Conservation (phyloP, 2,888 invertebrate genomes). For the Eurytoma californica region DNA sequence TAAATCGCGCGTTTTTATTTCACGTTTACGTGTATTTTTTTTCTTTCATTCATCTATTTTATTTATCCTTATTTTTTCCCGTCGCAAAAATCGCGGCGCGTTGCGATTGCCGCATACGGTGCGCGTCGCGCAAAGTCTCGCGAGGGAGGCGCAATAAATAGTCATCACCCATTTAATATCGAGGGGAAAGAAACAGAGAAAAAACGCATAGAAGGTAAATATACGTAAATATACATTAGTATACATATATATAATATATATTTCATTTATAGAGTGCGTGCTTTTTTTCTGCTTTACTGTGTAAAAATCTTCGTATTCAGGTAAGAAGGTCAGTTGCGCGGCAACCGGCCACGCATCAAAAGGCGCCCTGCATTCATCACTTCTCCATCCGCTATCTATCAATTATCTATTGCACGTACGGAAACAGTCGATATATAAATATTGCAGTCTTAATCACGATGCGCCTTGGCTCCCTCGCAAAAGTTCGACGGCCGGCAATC, state of each 20-base stretch:
- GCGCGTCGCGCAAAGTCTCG: slow-evolving; percentile 37
- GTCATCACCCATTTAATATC: slow-evolving; percentile 45
- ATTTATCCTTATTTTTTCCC: too few species aligned
- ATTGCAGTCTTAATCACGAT: slow-evolving; percentile 57
- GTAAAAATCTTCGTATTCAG: slow-evolving; percentile 51
- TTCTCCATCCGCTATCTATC: slow-evolving; percentile 29
- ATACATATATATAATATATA: slow-evolving; percentile 36
- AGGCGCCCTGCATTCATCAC: slow-evolving; percentile 49
- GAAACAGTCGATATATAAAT: slow-evolving; percentile 56
- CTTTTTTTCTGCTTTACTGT: slow-evolving; percentile 36
- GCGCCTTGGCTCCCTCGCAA: slow-evolving; percentile 52
- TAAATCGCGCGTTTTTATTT: slow-evolving; percentile 38
- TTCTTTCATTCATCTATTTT: too few species aligned
- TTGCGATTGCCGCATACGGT: slow-evolving; percentile 39
- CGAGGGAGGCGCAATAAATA: slow-evolving; percentile 52
- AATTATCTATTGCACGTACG: slow-evolving; percentile 56
- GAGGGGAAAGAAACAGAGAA: slow-evolving; percentile 45
- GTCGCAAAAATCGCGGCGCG: slow-evolving; percentile 18
- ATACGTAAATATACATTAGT: slow-evolving; percentile 48
- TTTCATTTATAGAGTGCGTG: slow-evolving; percentile 52
- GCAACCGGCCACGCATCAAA: slow-evolving; percentile 35
- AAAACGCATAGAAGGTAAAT: slow-evolving; percentile 43
- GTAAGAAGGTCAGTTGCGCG: slow-evolving; percentile 40
- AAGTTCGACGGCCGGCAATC: slow-evolving; percentile 48
- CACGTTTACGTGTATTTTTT: too few species aligned